phyloP scores from a whole-genome alignment of 2,888 invertebrate genomes.

The Thereva nobilitata region DNA sequence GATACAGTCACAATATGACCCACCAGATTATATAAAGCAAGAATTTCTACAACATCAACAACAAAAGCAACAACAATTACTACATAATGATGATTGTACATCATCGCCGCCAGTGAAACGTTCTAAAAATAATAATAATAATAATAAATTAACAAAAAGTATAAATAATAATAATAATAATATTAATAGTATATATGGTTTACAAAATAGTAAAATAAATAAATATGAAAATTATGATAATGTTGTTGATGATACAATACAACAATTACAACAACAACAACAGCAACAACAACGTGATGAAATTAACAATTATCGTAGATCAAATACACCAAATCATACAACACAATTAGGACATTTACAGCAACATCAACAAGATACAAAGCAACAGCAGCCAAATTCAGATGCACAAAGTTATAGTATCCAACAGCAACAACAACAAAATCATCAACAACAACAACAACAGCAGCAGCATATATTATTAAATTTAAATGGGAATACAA shows the following conservation, averaged over 20 bases:
- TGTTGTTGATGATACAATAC: slow-evolving; percentile 8
- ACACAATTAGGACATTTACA: not conserved
- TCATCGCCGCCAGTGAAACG: slow-evolving; percentile 45
- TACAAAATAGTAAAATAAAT: slow-evolving; percentile 9
- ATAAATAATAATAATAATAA: slow-evolving; percentile 39
- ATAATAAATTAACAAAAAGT: slow-evolving; percentile 37
- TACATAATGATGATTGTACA: slow-evolving; percentile 48
- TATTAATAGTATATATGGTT: slow-evolving; percentile 8
- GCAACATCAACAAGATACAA: not conserved
- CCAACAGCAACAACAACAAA: slow-evolving; percentile 14
- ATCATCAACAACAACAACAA: slow-evolving; percentile 16
- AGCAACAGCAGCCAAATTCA: too few relatives aligned
- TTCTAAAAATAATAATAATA: slow-evolving; percentile 41
- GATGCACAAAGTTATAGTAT: not conserved
- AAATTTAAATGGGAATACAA: not conserved
- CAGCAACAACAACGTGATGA: slow-evolving; percentile 2
- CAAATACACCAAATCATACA: too few relatives aligned
- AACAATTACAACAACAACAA: slow-evolving; percentile 17
- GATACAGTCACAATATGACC: slow-evolving; percentile 23
- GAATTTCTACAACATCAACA: slow-evolving; percentile 25
- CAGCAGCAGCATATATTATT: slow-evolving; percentile 10
- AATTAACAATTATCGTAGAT: slow-evolving; percentile 10
- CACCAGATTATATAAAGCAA: slow-evolving; percentile 22
- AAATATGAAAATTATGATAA: slow-evolving; percentile 21
- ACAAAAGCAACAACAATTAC: slow-evolving; percentile 43